Evolutionary conservation across 2,888 invertebrate genomes (phyloP), one percentile per base, ranked within the genome.

Genomic region (Nemapogon koenigi): DNA sequence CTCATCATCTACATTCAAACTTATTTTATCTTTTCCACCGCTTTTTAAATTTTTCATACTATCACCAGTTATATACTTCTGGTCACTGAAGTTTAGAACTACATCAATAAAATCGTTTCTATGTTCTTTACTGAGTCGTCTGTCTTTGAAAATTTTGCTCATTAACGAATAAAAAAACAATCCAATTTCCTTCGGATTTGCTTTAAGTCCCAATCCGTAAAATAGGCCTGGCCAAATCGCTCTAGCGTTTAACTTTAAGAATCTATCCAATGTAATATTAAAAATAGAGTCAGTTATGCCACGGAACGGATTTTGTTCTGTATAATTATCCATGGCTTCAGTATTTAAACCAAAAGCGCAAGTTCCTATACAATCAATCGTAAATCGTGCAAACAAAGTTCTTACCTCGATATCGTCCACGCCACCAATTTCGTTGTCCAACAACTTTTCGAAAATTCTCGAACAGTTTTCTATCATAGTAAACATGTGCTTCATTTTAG

Each of bases 1-100:
- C 2, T 76, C 62, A 7, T 79, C 51, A 1, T 67, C 57, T 1
- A 82, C 49, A 2, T 59, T 50, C 0, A 71, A 18, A 0, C 41
- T 11, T 1, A 52, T 38, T 11, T 48, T 55, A 3, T 56, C 50
- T 1, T 44, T 44, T 1, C 41, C 48, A 1, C 49, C 53, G 10
- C 14, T 16, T 16, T 39, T 39, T 11, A 37, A 22, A n/a, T 37
- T 43, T 10, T 22, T 26, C 16, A 49, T 38, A 10, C 37, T 40
- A 8, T 50, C 49, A 3, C 49, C 49, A 8, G n/a, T 32, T 4
- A 50, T 38, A n/a, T 17, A 29, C 7, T 42, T 43, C 7, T 43
- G 39, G 8, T 43, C 16, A 15, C 39, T 44, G 4, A 46, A 44
- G 3, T 16, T 22, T 8, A 48, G 15, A 15, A 49, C 31, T 2